Evolutionary conservation across 2,888 invertebrate species (phyloP), one percentile per base, ranked within the genome.

Genomic region (Drosophila tripunctata): DNA sequence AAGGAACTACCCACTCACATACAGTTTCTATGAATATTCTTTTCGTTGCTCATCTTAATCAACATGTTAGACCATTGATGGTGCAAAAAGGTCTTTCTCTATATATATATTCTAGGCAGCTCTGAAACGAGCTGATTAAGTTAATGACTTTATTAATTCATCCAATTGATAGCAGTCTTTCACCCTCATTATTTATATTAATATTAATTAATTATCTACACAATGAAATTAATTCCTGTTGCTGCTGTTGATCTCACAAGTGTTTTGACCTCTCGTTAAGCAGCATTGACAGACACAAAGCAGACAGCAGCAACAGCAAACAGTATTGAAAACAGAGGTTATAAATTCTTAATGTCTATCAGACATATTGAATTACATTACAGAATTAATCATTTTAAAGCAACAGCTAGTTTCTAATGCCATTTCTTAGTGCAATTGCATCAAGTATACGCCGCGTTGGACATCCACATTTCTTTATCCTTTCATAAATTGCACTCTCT

Each of bases 91-190:
- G 33, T 22, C 7, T 2, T n/a, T n/a, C n/a, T n/a, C n/a, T n/a
- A n/a, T n/a, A n/a, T n/a, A n/a, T n/a, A n/a, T n/a, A 55, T 55
- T 21, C 36, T 19, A n/a, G 15, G 15, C 4, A 15, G 24, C 36
- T 8, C 17, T 17, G 27, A 22, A 33, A 24, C 21, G 50, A 50
- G 48, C 51, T 69, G 76, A 82, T 85, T 85, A 78, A 73, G 78
- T 67, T 78, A 82, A 78, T 71, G 69, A 73, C 72, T 75, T 71
- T 71, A 81, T 85, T 78, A 80, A 77, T 72, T 82, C 68, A 72
- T 63, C 31, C 58, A 54, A 52, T 44, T 67, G 27, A 45, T 41
- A 47, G 61, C 50, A 19, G 43, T 35, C 22, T 31, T 14, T 27
- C 3, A 27, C 27, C 21, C 27, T 31, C 17, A 10, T 10, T 33